phyloP scores from a whole-genome alignment of 2,888 invertebrate genomes.

The Conops quadrifasciatus region DNA sequence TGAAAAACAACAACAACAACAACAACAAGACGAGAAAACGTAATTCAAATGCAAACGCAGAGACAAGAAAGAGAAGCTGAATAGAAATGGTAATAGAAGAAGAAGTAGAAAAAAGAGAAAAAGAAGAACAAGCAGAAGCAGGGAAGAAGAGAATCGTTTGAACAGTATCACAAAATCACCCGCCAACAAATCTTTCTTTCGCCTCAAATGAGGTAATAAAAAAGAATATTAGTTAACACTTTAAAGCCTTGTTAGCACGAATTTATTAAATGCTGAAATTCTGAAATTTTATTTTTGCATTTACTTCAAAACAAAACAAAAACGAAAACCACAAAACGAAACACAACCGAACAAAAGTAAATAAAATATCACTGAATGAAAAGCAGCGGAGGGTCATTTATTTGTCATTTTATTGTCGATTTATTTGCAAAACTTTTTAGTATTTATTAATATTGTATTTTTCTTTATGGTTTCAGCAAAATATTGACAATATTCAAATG shows the following conservation, averaged over 20 bases:
- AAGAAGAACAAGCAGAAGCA: no score
- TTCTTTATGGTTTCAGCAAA: not conserved
- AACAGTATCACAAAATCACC: slow-evolving; percentile 49
- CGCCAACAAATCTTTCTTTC: no score
- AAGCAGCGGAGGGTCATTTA: not conserved
- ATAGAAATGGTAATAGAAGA: no score
- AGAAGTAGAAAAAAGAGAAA: no score
- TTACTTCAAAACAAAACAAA: not conserved
- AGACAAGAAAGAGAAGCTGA: no score
- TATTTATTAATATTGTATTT: slow-evolving; percentile 3
- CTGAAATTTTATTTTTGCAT: not conserved
- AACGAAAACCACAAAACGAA: not conserved
- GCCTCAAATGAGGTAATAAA: slow-evolving; percentile 57
- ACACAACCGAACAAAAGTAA: no score
- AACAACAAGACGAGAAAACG: not conserved
- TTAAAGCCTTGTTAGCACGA: slow-evolving; percentile 58
- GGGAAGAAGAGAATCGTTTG: no score
- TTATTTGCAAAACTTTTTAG: slow-evolving; percentile 12
- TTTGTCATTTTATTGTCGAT: not conserved
- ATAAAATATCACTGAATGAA: not conserved
- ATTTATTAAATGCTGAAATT: slow-evolving; percentile 12
- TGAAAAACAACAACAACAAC: not conserved
- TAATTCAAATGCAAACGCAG: slow-evolving; percentile 27
- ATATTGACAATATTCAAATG: slow-evolving; percentile 38
- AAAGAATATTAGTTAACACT: slow-evolving; percentile 61